These are phyloP conservation scores for Troides aeacus DNA, from an alignment of 2,888 invertebrate species.

Conservation along the genomic window DNA sequence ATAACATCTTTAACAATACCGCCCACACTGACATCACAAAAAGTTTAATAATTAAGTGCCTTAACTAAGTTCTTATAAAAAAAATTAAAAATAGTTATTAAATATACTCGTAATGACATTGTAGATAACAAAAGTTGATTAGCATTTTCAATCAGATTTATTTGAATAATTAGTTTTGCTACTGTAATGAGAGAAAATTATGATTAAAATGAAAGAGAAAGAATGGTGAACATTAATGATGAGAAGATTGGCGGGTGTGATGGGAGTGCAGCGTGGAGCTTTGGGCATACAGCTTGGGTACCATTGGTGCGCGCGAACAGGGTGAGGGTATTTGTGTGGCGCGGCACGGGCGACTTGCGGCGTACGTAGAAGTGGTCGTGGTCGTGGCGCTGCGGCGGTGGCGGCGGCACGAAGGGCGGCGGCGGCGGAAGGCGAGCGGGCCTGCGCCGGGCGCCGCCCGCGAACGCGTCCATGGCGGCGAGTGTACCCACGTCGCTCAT, in stretches of 20 bases:
- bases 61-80: no score
- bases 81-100: no score
- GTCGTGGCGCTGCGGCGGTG: conserved; percentile 73
- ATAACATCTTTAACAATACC: no score
- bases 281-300: conserved; percentile 49
- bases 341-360: conserved; percentile 74
- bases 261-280: conserved; percentile 30
- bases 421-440: conserved; percentile 73
- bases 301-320: conserved; percentile 73
- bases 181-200: background rate
- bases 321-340: conserved; percentile 67
- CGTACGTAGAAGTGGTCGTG: conserved; percentile 75
- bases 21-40: no score
- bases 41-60: no score
- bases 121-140: no score
- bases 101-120: no score
- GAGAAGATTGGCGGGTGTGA: conserved; percentile 48
- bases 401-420: conserved; percentile 74
- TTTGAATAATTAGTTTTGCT: no score
- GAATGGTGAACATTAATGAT: conserved; percentile 32
- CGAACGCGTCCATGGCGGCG: conserved; percentile 78
- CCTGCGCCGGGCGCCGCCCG: conserved; percentile 75
- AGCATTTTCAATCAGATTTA: no score
- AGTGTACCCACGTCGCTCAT: conserved; percentile 80
- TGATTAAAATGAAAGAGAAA: conserved; percentile 1